These are phyloP conservation scores for Lasius platythorax DNA, from an alignment of 2,888 invertebrate genomes.

Conservation along the genomic window DNA sequence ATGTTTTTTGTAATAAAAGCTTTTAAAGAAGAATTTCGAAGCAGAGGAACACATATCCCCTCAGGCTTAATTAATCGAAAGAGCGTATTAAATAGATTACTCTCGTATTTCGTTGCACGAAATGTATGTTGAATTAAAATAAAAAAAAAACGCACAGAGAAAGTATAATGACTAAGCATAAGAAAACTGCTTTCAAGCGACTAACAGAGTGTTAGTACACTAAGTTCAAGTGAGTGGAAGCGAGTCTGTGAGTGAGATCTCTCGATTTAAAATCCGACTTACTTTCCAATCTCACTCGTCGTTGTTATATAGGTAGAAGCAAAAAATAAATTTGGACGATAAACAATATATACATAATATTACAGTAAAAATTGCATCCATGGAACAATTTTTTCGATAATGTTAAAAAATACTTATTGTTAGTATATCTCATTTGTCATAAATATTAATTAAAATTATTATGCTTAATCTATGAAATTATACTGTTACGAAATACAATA, in stretches of 20 bases:
- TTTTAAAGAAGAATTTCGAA: not conserved
- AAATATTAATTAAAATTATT: not conserved
- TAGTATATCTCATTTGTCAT: not conserved
- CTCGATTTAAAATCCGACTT: slow-evolving; percentile 27
- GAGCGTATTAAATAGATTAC: not conserved
- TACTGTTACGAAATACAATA: not conserved
- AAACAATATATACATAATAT: not conserved
- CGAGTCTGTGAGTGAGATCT: not conserved
- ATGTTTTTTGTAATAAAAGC: not conserved
- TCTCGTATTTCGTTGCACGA: not conserved
- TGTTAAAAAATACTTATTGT: not conserved
- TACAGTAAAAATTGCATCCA: not conserved
- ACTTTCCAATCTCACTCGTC: slow-evolving; percentile 12
- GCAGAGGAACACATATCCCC: not conserved
- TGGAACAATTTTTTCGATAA: not conserved
- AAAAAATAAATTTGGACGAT: not conserved
- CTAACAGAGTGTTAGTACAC: not conserved
- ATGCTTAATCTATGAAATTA: not conserved
- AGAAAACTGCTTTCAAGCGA: slow-evolving; percentile 5
- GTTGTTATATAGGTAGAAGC: not conserved
- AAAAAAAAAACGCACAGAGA: slow-evolving; percentile 11
- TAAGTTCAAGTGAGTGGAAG: slow-evolving; percentile 2
- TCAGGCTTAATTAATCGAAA: not conserved
- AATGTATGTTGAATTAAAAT: not conserved
- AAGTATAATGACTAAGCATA: slow-evolving; percentile 10